Conservation (phyloP, 2,888 invertebrate species). For the Tetranychus truncatus region DNA sequence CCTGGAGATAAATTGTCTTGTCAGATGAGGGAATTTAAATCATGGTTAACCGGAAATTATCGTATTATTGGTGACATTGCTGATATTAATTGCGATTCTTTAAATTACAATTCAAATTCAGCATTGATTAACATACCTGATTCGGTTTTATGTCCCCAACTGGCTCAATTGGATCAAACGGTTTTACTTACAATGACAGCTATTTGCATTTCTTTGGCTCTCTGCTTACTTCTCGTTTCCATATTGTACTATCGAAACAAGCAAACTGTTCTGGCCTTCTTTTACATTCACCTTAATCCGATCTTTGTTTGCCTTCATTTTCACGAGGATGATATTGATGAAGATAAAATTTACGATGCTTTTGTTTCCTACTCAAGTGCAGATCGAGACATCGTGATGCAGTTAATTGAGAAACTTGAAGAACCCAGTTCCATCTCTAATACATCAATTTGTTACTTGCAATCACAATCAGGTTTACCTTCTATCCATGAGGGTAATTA, state of each 20-base stretch:
- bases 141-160: slow-evolving; percentile 26
- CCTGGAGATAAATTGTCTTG: slow-evolving; percentile 18
- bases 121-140: slow-evolving; percentile 25
- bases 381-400: slow-evolving; percentile 27
- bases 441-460: slow-evolving; percentile 13
- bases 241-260: slow-evolving; percentile 28
- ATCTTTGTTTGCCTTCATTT: slow-evolving; percentile 27
- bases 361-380: slow-evolving; percentile 28
- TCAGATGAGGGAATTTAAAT: slow-evolving; percentile 23
- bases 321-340: slow-evolving; percentile 28
- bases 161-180: slow-evolving; percentile 17
- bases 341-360: slow-evolving; percentile 28
- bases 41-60: slow-evolving; percentile 24
- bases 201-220: slow-evolving; percentile 24
- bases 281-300: slow-evolving; percentile 28
- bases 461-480: slow-evolving; percentile 15
- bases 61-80: slow-evolving; percentile 21
- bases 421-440: slow-evolving; percentile 18
- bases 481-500: slow-evolving; percentile 19
- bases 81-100: slow-evolving; percentile 17
- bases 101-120: slow-evolving; percentile 16
- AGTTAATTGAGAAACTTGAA: slow-evolving; percentile 26
- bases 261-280: slow-evolving; percentile 27
- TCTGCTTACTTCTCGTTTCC: slow-evolving; percentile 24
- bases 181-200: slow-evolving; percentile 24